phyloP scores from a whole-genome alignment of 1,140 invertebrate species.

The Camponotus floridanus region DNA sequence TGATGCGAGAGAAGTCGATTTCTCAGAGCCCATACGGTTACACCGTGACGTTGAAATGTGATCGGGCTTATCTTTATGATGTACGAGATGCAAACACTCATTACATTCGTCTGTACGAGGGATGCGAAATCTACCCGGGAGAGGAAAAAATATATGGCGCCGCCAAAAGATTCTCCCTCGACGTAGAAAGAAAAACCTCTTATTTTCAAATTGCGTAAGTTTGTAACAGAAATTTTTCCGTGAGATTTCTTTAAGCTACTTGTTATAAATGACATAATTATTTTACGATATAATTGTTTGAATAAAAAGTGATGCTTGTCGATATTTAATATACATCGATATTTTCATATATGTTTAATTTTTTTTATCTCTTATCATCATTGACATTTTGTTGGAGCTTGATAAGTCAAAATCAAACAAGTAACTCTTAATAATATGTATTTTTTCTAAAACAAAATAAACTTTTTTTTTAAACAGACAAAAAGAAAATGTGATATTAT shows the following conservation, averaged over 20 bases:
- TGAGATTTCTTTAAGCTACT: neutral
- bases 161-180: neutral
- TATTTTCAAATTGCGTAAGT: conserved; percentile 42
- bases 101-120: conserved; percentile 48
- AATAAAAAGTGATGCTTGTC: neutral
- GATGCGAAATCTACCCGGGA: neutral
- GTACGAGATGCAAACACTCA: conserved; percentile 69
- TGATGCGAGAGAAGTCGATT: conserved; percentile 59
- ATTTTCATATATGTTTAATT: neutral
- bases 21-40: conserved; percentile 52
- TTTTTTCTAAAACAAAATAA: too few species aligned
- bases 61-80: conserved; percentile 68
- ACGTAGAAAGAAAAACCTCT: conserved; percentile 1
- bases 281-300: conserved; percentile 9
- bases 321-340: neutral
- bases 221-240: neutral
- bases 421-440: neutral
- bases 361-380: neutral
- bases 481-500: too few species aligned
- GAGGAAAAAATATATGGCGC: conserved; percentile 23
- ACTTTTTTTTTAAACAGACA: too few species aligned
- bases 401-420: neutral
- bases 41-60: conserved; percentile 70
- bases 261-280: conserved; percentile 18
- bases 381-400: neutral